Evolutionary conservation across 1,140 invertebrate genomes (phyloP), one percentile per base, ranked within the genome.

Genomic region (Bradynema listronoti): DNA sequence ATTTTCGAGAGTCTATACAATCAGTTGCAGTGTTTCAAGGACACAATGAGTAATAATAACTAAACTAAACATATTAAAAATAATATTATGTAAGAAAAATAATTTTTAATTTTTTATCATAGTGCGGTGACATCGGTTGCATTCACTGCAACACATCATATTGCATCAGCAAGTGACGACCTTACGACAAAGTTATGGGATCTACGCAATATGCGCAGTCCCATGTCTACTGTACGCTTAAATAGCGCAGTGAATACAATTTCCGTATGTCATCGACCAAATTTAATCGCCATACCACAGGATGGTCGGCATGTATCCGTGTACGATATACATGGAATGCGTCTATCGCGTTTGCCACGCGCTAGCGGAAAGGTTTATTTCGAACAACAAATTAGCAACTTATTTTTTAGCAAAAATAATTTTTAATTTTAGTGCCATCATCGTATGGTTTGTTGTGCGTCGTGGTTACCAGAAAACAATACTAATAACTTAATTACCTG

Each of bases 11-110:
- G 77, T 83, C 88, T 0, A 90, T 91, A 75, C 89, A 92, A 78
- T 91, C 89, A 1, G 91, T 95, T 25, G 93, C 90, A 3, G 93
- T 98, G 1, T 97, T 96, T 80, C 92, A 97, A 81, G 93, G 92
- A 36, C 94, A 98, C 80, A 91, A 90, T 16, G 91, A 96, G 90
- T 94, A 84, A 84, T 36, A 58, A 61, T 58, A 30, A 11, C 14
- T 19, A 63, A 32, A 30, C 11, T 2, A 42, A 9, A 29, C 22
- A 22, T 22, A 58, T 22, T 29, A 49, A n/a, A 43, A 30, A n/a
- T 46, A 32, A 16, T 22, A n/a, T 61, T 39, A 29, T 42, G 52
- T 52, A 4, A 39, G 27, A 33, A 41, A 22, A 43, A 19, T n/a
- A 9, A 47, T 68, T 33, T 29, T 42, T 29, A 19, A 55, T 54